Evolutionary conservation across 1,140 invertebrate species (phyloP).

Genomic region (Pectinophora gossypiella): DNA sequence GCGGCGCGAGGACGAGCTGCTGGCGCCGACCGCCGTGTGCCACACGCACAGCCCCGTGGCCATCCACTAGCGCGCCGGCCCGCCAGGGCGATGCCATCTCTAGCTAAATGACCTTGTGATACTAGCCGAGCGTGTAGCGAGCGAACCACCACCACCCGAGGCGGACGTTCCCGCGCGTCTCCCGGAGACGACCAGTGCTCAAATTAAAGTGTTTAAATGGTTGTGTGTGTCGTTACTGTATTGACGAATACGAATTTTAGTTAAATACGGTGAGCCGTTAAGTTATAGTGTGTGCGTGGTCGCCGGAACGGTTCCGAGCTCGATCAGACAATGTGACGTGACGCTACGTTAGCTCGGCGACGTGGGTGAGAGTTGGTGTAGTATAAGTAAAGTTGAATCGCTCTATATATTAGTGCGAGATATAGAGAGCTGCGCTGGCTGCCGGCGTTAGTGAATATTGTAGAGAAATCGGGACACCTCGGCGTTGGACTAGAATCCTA

Average conservation of each 20-base stretch:
- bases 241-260: background rate
- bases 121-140: no score
- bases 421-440: constrained; percentile 13
- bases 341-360: no score
- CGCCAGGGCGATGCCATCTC: background rate
- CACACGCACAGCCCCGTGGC: constrained; percentile 59
- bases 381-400: constrained; percentile 24
- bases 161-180: no score
- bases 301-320: background rate
- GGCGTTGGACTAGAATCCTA: constrained; percentile 23
- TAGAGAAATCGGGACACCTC: constrained; percentile 19
- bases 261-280: background rate
- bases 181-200: background rate
- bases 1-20: constrained; percentile 50
- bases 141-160: no score
- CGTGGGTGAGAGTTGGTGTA: constrained; percentile 23
- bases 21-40: constrained; percentile 53
- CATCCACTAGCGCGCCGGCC: constrained; percentile 47
- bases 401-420: constrained; percentile 19
- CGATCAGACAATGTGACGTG: no score
- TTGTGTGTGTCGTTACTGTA: no score
- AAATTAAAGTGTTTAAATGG: background rate
- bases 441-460: constrained; percentile 17
- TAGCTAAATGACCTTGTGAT: background rate
- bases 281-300: background rate